Percentiles rank a stretch among this genome's conserved stretches.
Conservation (phyloP, 1,140 invertebrate genomes). For the Gryllus bimaculatus region DNA sequence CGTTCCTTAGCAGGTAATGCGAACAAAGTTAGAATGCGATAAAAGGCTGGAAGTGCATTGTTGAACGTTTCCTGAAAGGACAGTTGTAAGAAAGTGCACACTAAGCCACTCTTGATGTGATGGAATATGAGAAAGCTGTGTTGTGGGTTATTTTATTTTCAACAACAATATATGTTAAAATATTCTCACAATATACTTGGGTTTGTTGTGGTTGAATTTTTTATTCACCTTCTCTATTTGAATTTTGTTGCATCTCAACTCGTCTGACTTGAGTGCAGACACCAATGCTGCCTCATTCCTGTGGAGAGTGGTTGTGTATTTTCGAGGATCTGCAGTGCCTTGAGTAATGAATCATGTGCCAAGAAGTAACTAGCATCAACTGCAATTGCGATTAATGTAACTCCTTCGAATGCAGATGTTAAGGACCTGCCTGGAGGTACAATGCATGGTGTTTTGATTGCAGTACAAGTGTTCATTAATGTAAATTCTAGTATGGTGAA, state of each 20-base stretch:
- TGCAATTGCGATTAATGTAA: not conserved
- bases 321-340: constrained; percentile 19
- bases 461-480: constrained; percentile 17
- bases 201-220: constrained; percentile 12
- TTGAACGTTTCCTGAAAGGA: not conserved
- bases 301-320: constrained; percentile 11
- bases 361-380: constrained; percentile 11
- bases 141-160: not conserved
- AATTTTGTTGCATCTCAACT: constrained; percentile 6
- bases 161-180: not conserved
- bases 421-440: not conserved
- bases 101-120: not conserved
- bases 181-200: constrained; percentile 1
- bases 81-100: not conserved
- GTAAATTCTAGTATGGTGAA: not conserved
- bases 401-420: not conserved
- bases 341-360: constrained; percentile 18
- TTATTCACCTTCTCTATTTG: constrained; percentile 9
- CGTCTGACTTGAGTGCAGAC: not conserved
- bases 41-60: not conserved
- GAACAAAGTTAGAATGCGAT: not conserved
- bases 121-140: constrained; percentile 2
- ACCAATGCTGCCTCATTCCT: constrained; percentile 17
- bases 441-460: constrained; percentile 7
- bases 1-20: not conserved